A percentile compares a stretch with the other conserved stretches of the same genome.
phyloP scores from a whole-genome alignment of 2,113 vertebrate genomes.

The Protobothrops flavoviridis region DNA sequence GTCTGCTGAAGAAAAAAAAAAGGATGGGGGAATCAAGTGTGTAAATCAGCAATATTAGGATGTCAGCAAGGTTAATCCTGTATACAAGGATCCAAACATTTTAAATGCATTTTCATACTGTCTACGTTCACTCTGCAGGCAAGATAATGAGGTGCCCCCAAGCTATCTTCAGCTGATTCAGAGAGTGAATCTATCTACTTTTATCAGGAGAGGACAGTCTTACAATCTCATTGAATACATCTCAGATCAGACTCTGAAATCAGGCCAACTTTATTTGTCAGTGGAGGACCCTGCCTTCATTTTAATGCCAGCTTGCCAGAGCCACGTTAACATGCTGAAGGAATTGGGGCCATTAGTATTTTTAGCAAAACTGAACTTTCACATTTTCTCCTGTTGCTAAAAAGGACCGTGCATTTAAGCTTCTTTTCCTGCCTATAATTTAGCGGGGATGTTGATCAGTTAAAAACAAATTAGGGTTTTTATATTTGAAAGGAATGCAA shows the following conservation, averaged over 20 bases:
- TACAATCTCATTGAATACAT: neutral
- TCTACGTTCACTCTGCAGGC: neutral
- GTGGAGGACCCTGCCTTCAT: neutral
- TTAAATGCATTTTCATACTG: neutral
- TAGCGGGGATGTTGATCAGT: slow-evolving; percentile 23
- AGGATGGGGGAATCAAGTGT: slow-evolving; percentile 18
- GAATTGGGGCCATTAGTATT: neutral
- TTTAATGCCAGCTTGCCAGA: neutral
- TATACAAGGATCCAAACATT: neutral
- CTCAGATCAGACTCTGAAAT: neutral
- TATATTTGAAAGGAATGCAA: slow-evolving; percentile 40
- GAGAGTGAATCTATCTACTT: neutral
- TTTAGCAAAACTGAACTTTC: neutral
- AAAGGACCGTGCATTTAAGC: neutral
- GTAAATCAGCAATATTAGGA: slow-evolving; percentile 24
- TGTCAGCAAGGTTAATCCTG: slow-evolving; percentile 10
- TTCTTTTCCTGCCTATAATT: slow-evolving; percentile 14
- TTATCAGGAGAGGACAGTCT: neutral
- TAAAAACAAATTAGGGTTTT: slow-evolving; percentile 27
- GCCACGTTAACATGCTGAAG: neutral
- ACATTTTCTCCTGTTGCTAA: slow-evolving; percentile 1
- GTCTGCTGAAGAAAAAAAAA: neutral
- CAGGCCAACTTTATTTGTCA: neutral
- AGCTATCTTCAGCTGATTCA: neutral
- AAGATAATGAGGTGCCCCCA: neutral